Evolutionary conservation across 2,888 invertebrate species (phyloP).

Genomic region (Agrochola lota): DNA sequence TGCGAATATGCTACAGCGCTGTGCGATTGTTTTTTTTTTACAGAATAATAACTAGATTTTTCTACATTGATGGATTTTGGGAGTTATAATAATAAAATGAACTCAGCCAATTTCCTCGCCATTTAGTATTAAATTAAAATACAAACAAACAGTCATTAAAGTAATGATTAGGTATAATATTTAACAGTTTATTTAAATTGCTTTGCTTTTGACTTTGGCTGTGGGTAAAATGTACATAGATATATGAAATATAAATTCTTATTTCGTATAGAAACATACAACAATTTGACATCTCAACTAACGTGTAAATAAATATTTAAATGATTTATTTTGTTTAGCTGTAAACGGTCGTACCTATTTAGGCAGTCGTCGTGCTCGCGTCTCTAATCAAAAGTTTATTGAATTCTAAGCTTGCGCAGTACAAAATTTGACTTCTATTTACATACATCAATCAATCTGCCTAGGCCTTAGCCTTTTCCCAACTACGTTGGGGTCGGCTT

Average conservation of each 20-base stretch:
- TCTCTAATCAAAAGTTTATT: background rate
- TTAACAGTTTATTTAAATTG: background rate
- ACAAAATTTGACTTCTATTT: background rate
- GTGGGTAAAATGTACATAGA: background rate
- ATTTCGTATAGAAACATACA: background rate
- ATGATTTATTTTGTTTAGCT: background rate
- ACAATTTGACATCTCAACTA: background rate
- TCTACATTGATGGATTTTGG: background rate
- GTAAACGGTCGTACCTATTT: background rate
- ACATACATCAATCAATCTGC: conserved; percentile 13
- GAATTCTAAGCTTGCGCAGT: conserved; percentile 36
- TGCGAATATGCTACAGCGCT: conserved; percentile 45
- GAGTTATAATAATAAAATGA: background rate
- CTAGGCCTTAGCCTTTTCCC: background rate
- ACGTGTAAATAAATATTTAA: background rate
- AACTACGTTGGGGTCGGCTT: background rate
- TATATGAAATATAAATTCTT: background rate
- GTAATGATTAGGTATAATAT: background rate
- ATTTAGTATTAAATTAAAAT: background rate
- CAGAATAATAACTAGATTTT: background rate
- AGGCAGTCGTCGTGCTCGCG: conserved; percentile 16
- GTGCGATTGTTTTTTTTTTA: conserved; percentile 31
- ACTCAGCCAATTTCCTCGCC: background rate
- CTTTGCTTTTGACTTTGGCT: background rate
- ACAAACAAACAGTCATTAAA: background rate